Conservation (phyloP, 2,888 invertebrate species). For the Drosophila greeni region DNA sequence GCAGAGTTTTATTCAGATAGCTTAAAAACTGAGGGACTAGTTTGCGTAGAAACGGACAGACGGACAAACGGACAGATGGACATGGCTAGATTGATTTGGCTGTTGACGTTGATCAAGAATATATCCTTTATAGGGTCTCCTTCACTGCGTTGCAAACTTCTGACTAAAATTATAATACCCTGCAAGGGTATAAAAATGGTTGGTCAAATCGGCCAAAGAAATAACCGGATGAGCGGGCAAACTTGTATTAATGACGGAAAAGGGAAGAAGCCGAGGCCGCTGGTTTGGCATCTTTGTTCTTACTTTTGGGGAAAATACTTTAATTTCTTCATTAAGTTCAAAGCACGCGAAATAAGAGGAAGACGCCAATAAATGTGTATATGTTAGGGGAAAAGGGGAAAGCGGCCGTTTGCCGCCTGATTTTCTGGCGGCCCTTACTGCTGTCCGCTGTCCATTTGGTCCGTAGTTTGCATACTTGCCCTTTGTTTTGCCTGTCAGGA, state of each 20-base stretch:
- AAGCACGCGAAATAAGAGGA: conserved; percentile 10
- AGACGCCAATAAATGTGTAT: neutral
- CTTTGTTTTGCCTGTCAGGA: conserved; percentile 52
- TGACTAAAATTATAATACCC: no score
- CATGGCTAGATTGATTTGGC: no score
- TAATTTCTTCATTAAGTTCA: conserved; percentile 32
- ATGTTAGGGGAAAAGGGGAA: conserved; percentile 4
- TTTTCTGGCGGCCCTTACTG: conserved; percentile 36
- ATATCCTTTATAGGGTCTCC: no score
- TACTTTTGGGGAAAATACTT: conserved; percentile 18
- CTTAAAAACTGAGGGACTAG: no score
- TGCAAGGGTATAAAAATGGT: no score
- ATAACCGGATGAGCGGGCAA: neutral
- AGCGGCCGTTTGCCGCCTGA: conserved; percentile 42
- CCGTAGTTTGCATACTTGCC: conserved; percentile 54
- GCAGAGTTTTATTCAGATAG: no score
- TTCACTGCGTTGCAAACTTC: no score
- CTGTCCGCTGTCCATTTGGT: neutral
- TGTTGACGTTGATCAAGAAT: no score
- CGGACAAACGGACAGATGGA: no score
- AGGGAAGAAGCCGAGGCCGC: neutral
- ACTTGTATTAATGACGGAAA: neutral
- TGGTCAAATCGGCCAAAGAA: conserved; percentile 4
- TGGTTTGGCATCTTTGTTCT: conserved; percentile 17
- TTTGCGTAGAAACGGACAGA: no score